Conservation (phyloP, 2,888 invertebrate species). For the Neoascia interrupta region DNA sequence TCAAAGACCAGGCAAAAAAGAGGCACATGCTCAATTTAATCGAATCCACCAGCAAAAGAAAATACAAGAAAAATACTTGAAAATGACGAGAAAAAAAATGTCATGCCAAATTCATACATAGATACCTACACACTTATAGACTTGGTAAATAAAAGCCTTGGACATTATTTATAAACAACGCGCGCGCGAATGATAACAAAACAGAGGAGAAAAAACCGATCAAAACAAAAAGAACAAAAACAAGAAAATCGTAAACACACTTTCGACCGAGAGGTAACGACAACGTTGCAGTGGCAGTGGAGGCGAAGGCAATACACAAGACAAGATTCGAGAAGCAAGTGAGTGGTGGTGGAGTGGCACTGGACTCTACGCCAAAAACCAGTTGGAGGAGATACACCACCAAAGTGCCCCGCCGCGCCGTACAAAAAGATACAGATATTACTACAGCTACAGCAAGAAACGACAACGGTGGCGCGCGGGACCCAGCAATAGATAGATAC, state of each 20-base stretch:
- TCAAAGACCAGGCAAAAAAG: no score
- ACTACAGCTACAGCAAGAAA: no score
- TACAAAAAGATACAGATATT: constrained; percentile 41
- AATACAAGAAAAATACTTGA: constrained; percentile 7
- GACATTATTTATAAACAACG: constrained; percentile 61
- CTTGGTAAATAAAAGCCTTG: constrained; percentile 21
- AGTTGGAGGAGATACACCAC: constrained; percentile 45
- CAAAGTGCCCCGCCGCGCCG: constrained; percentile 18
- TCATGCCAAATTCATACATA: background rate
- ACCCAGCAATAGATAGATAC: constrained; percentile 27
- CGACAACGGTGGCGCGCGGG: no score
- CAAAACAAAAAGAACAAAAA: constrained; percentile 69
- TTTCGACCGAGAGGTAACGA: no score
- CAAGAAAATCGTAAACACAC: constrained; percentile 61
- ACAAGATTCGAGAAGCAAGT: background rate
- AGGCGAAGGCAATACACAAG: no score
- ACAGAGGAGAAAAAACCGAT: constrained; percentile 68
- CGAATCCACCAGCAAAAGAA: no score
- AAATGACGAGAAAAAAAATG: constrained; percentile 12
- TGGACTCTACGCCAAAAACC: constrained; percentile 63
- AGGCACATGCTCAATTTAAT: no score
- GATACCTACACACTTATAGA: background rate
- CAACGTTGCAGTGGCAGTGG: no score
- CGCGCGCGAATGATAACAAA: constrained; percentile 68
- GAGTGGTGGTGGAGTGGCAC: constrained; percentile 18